Evolutionary conservation across 2,113 vertebrate species (phyloP).

Genomic region (Nansenia antarctica): DNA sequence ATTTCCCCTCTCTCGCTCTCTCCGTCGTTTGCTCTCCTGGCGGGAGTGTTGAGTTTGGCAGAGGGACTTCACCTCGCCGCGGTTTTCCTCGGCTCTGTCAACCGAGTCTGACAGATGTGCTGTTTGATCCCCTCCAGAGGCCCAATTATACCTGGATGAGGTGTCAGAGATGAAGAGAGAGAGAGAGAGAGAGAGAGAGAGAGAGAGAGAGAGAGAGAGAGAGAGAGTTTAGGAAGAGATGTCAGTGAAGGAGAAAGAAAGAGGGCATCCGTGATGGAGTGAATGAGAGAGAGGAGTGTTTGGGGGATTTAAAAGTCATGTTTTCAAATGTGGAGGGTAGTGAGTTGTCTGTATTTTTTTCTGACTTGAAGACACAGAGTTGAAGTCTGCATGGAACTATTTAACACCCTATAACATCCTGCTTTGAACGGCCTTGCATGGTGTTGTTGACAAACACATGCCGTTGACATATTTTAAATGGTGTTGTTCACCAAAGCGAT

Average conservation of each 20-base stretch:
- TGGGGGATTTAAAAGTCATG: not conserved
- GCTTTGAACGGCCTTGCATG: not conserved
- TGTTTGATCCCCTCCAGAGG: constrained; percentile 7
- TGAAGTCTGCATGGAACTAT: too few relatives aligned
- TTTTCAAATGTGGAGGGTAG: too few relatives aligned
- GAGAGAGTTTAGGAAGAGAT: not conserved
- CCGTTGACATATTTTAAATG: too few relatives aligned
- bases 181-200: not conserved
- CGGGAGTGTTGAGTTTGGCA: not conserved
- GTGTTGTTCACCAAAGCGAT: too few relatives aligned
- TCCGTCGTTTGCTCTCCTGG: not conserved
- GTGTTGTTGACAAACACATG: not conserved
- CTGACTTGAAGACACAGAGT: too few relatives aligned
- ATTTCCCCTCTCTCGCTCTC: not conserved
- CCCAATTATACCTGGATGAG: constrained; percentile 5
- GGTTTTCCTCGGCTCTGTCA: constrained; percentile 8
- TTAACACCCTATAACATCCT: not conserved
- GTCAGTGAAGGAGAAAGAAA: not conserved
- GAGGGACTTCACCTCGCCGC: not conserved
- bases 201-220: not conserved
- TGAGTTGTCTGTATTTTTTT: too few relatives aligned
- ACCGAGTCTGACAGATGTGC: constrained; percentile 12
- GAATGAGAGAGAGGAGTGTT: not conserved
- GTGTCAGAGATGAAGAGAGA: not conserved
- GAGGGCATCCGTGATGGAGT: too few relatives aligned